Percentiles rank a stretch among this genome's conserved stretches.
These are phyloP conservation scores for Gouania willdenowi DNA, from an alignment of 2,797 vertebrate genomes.

Conservation along the genomic window DNA sequence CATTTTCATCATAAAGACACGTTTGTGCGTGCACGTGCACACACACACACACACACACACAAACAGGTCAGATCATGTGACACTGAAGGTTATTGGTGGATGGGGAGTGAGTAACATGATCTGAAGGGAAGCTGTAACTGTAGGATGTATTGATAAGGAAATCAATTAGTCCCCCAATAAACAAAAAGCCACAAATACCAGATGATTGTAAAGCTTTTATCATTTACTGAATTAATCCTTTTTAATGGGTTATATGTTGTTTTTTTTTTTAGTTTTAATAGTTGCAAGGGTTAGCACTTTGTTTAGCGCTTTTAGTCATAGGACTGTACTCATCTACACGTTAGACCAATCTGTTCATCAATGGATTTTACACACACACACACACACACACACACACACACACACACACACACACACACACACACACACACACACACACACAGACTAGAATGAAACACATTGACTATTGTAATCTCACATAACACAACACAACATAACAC, in stretches of 20 bases:
- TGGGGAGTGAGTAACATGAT: not conserved
- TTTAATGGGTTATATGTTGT: no score
- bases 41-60: not conserved
- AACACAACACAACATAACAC: no score
- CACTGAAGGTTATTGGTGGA: conserved; percentile 6
- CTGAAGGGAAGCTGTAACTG: not conserved
- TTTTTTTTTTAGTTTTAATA: no score
- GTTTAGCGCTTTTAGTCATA: no score
- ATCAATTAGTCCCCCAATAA: not conserved
- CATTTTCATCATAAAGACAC: conserved; percentile 20
- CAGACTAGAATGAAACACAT: no score
- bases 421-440: conserved; percentile 4
- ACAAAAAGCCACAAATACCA: no score
- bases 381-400: not conserved
- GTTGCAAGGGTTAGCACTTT: no score
- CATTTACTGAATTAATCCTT: no score
- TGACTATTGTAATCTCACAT: no score
- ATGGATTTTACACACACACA: conserved; percentile 25
- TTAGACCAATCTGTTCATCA: no score
- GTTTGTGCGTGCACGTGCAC: not conserved
- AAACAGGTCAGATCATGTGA: conserved; percentile 1
- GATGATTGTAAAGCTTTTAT: no score
- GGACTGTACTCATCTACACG: no score
- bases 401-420: conserved; percentile 4
- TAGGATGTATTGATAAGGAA: not conserved